Evolutionary conservation across 2,113 vertebrate genomes (phyloP).

Genomic region (Oryzias melastigma): DNA sequence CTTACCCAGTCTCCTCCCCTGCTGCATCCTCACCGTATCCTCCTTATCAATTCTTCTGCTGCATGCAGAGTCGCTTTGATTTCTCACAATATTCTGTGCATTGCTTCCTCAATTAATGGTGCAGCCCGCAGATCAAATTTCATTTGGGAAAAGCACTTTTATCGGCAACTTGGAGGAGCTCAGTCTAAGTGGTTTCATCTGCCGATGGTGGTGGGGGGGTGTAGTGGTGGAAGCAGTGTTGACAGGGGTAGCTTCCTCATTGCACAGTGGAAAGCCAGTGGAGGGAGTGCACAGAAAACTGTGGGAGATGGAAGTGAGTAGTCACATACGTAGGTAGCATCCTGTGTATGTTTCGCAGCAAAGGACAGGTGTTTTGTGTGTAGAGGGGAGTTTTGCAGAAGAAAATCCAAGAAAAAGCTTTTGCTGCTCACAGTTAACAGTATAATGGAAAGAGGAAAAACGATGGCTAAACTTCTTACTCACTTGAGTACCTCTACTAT

Average conservation of each 20-base stretch:
- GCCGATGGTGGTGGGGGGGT: neutral
- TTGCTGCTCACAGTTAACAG: constrained; percentile 38
- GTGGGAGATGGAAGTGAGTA: constrained; percentile 27
- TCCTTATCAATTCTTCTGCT: constrained; percentile 37
- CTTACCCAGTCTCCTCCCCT: constrained; percentile 35
- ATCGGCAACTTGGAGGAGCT: constrained; percentile 73
- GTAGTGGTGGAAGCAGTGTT: constrained; percentile 48
- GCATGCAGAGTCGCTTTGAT: constrained; percentile 49
- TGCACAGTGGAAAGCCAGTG: constrained; percentile 48
- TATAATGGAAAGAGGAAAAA: constrained; percentile 51
- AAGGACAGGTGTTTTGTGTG: constrained; percentile 37
- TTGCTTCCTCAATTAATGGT: constrained; percentile 67
- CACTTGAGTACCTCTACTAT: constrained; percentile 34
- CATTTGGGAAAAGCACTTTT: constrained; percentile 67
- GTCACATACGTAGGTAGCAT: constrained; percentile 25
- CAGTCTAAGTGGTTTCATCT: constrained; percentile 55
- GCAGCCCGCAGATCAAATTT: constrained; percentile 57
- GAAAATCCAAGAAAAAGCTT: constrained; percentile 37
- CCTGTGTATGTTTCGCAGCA: constrained; percentile 31
- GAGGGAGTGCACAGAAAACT: constrained; percentile 26
- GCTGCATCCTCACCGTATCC: constrained; percentile 23
- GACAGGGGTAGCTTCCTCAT: constrained; percentile 58
- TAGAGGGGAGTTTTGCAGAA: constrained; percentile 41
- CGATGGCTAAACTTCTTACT: constrained; percentile 41
- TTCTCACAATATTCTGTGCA: constrained; percentile 58